Evolutionary conservation across 2,797 vertebrate species (phyloP).

Genomic region (Lepilemur septentrionalis): DNA sequence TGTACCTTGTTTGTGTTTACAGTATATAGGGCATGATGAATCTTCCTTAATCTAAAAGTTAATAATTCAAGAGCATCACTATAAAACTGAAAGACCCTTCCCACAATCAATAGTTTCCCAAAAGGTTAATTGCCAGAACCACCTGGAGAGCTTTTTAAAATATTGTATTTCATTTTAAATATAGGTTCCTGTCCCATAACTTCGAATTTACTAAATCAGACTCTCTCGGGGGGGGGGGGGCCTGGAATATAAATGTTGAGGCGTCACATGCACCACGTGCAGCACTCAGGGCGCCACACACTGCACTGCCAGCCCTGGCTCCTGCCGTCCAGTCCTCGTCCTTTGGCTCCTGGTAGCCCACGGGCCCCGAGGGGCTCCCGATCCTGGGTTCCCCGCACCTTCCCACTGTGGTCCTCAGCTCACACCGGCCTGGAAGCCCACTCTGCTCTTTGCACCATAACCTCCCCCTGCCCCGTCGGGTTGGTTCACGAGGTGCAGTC

Average conservation of each 20-base stretch:
- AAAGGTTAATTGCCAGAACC: not conserved
- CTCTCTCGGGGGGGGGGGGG: not conserved
- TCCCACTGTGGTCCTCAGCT: no score
- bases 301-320: not conserved
- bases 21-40: not conserved
- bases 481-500: not conserved
- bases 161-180: not conserved
- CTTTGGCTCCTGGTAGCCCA: not conserved
- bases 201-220: not conserved
- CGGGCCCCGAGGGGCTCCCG: not conserved
- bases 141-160: not conserved
- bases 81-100: not conserved
- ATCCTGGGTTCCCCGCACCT: not conserved
- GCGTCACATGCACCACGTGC: not conserved
- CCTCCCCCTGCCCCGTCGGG: not conserved
- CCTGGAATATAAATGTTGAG: not conserved
- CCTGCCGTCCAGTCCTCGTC: not conserved
- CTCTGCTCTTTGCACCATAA: not conserved
- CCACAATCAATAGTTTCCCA: not conserved
- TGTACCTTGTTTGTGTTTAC: not conserved
- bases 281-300: no score
- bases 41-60: not conserved
- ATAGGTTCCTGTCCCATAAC: not conserved
- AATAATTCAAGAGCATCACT: not conserved
- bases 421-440: not conserved